Percentiles rank a stretch among this genome's conserved stretches.
phyloP scores from a whole-genome alignment of 2,888 invertebrate species.

The Allophyes oxyacanthae region DNA sequence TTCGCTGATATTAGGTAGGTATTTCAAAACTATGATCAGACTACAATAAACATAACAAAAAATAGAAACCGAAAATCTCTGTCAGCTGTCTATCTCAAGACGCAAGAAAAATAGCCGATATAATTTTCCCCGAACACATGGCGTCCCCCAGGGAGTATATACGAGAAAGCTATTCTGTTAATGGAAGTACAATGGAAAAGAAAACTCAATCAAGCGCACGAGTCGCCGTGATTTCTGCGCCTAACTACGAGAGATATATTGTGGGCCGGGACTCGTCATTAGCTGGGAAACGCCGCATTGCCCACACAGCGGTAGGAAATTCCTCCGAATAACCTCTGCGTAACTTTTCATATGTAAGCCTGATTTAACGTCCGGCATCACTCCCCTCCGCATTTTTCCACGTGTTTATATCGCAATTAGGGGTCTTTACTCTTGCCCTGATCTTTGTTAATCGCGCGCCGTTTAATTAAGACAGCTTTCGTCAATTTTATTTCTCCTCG shows the following conservation, averaged over 20 bases:
- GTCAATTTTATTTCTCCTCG: constrained; percentile 43
- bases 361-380: constrained; percentile 74
- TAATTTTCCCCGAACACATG: constrained; percentile 83
- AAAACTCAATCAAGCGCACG: constrained; percentile 87
- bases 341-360: constrained; percentile 79
- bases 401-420: constrained; percentile 58
- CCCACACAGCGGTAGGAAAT: constrained; percentile 69
- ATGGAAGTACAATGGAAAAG: constrained; percentile 87
- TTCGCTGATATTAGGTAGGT: not conserved
- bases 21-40: too few species aligned
- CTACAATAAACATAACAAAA: constrained; percentile 37
- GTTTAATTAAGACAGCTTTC: constrained; percentile 47
- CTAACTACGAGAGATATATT: constrained; percentile 86
- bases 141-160: constrained; percentile 73
- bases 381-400: constrained; percentile 60
- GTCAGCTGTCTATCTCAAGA: constrained; percentile 49
- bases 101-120: constrained; percentile 81
- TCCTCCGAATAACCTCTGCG: constrained; percentile 76
- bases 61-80: constrained; percentile 36
- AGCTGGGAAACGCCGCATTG: constrained; percentile 77
- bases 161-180: constrained; percentile 86
- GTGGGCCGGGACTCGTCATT: constrained; percentile 81
- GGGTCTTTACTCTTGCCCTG: constrained; percentile 25
- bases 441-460: constrained; percentile 42
- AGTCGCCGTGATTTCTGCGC: constrained; percentile 86